Percentiles rank a stretch among this genome's conserved stretches.
These are phyloP conservation scores for Papilio helenus DNA, from an alignment of 1,140 invertebrate genomes.

Conservation along the genomic window DNA sequence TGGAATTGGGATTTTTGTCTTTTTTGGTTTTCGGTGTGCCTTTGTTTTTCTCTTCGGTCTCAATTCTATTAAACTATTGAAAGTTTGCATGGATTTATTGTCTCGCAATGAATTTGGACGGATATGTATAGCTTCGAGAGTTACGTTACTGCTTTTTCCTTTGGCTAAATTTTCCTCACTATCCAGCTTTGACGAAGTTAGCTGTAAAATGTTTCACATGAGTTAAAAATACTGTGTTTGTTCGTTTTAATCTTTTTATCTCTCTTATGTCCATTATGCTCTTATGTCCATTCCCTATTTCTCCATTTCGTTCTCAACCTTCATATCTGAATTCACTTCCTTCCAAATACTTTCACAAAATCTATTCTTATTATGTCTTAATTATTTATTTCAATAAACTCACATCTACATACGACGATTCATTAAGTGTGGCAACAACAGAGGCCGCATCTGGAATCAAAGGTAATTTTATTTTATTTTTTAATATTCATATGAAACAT, in stretches of 20 bases:
- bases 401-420: neutral
- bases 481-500: neutral
- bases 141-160: neutral
- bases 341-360: too few species aligned
- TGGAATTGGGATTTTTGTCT: neutral
- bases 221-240: neutral
- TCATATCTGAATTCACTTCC: too few species aligned
- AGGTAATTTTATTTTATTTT: neutral
- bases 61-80: constrained; percentile 11
- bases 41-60: constrained; percentile 2
- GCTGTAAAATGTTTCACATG: neutral
- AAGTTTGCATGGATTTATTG: constrained; percentile 13
- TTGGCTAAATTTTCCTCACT: constrained; percentile 18
- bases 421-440: constrained; percentile 18
- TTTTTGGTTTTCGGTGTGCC: constrained; percentile 1
- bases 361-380: neutral
- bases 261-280: neutral
- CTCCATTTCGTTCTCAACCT: too few species aligned
- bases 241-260: neutral
- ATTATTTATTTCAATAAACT: neutral
- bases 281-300: too few species aligned
- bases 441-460: neutral
- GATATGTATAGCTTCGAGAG: neutral
- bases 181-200: neutral
- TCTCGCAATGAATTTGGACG: neutral